Base-by-base conservation (phyloP, 2,888 invertebrate genomes). In the Strigamia crassipes region DNA sequence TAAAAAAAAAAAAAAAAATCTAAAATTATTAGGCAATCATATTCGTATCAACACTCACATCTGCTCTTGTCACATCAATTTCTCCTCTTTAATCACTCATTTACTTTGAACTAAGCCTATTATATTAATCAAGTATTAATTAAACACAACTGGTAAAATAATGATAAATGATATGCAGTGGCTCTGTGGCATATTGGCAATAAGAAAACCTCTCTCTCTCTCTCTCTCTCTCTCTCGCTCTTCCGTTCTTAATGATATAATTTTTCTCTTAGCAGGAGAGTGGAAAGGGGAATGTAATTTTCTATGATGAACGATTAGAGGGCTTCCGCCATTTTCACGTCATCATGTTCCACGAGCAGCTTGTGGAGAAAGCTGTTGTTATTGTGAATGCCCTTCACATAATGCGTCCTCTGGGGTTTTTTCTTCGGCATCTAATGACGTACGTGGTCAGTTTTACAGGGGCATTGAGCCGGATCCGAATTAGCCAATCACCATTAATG, bases 321-420 rank as follows among this genome's bases (percentile, higher is more conserved):
- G 73, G 27, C n/a, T 31, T 23, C 73, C 27, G 31, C 23, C 73
- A 73, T 73, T 73, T 73, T 31, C 73, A 73, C 73, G 73, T 73
- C 73, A 73, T 73, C 73, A 73, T 73, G 73, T 73, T 27, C 46
- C 1, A n/a, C 56, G 73, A 31, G 73, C 73, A 23, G 31, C 73
- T 73, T 56, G 56, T 56, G 56, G 18, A 56, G 21, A 56, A 21
- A 56, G 31, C 31, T 73, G 73, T 31, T 73, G 73, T 73, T 73
- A 31, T 31, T 73, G 73, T 31, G 27, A 73, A 73, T 73, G 73
- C 73, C 73, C 31, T 73, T 23, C 31, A 23, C 12, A 31, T 73
- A 73, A 73, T 73, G 73, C 31, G 73, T 73, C 73, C 73, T 73
- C 8, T 73, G 73, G 31, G 13, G 27, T 27, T 31, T 73, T 73